These are phyloP conservation scores for Tenthredo amoena DNA, from an alignment of 2,888 invertebrate species.

Conservation along the genomic window DNA sequence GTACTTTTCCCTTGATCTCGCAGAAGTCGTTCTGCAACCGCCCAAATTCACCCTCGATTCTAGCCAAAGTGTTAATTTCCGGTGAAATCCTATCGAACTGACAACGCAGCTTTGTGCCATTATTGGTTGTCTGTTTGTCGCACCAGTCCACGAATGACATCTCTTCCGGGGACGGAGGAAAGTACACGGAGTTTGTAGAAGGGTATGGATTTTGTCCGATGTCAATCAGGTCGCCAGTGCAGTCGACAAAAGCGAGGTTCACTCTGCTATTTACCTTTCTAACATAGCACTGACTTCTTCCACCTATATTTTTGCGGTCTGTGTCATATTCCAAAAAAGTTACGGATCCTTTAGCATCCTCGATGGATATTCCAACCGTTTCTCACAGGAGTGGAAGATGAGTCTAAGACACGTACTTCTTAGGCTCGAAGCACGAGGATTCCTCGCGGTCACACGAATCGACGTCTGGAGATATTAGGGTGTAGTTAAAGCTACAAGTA, in stretches of 20 bases:
- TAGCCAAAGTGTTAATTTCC: conserved; percentile 60
- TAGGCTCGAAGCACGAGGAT: conserved; percentile 4
- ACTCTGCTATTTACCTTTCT: conserved; percentile 18
- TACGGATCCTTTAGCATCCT: conserved; percentile 52
- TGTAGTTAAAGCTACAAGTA: conserved; percentile 42
- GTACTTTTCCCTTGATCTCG: conserved; percentile 62
- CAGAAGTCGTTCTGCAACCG: conserved; percentile 64
- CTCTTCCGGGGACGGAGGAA: conserved; percentile 59
- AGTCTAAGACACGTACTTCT: conserved; percentile 22
- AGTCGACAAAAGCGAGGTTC: conserved; percentile 10
- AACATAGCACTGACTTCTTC: not conserved
- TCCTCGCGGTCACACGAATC: not conserved
- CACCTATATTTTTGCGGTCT: not conserved
- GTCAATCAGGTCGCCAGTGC: conserved; percentile 60
- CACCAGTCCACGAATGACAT: not conserved
- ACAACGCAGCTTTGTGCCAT: not conserved
- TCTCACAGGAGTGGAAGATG: not conserved
- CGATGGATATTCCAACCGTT: not conserved
- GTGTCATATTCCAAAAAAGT: conserved; percentile 21
- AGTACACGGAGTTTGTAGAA: conserved; percentile 64
- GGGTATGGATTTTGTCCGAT: conserved; percentile 63
- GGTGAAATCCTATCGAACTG: not conserved
- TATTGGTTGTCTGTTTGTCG: not conserved
- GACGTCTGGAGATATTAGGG: conserved; percentile 7
- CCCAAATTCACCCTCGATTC: conserved; percentile 65